A percentile compares a stretch with the other conserved stretches of the same genome.
Conservation (phyloP, 2,113 vertebrate species). For the Chloebia gouldiae region DNA sequence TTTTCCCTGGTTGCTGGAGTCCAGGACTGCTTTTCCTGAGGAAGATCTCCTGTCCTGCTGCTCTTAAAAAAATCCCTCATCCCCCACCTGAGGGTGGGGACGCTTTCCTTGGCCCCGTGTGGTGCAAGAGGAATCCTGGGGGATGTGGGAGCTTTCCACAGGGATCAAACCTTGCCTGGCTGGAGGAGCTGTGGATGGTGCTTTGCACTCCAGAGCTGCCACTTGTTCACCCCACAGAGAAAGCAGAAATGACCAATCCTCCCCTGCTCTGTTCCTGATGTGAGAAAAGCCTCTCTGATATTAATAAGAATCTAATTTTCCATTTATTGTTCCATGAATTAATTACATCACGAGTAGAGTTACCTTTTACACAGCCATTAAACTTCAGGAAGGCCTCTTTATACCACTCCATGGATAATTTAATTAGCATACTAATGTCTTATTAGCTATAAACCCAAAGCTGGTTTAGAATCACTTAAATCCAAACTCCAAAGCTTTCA, state of each 20-base stretch:
- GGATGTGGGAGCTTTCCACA: neutral
- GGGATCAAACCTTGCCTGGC: neutral
- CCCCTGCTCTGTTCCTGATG: neutral
- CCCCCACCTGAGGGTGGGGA: neutral
- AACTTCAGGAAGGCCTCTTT: conserved; percentile 73
- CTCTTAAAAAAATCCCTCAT: neutral
- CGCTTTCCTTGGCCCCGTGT: neutral
- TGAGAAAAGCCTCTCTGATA: conserved; percentile 60
- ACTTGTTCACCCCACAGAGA: accelerated
- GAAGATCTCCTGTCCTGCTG: neutral
- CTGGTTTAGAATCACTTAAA: conserved; percentile 65
- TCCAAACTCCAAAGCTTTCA: conserved; percentile 53
- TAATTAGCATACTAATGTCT: conserved; percentile 73
- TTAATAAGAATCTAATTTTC: conserved; percentile 74
- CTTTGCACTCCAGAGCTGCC: neutral
- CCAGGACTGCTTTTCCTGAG: neutral
- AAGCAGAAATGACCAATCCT: conserved; percentile 15
- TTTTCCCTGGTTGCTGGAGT: neutral
- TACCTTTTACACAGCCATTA: conserved; percentile 74
- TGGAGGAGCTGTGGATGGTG: neutral
- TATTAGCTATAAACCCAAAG: conserved; percentile 67
- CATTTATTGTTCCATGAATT: conserved; percentile 76
- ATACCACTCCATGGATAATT: conserved; percentile 72
- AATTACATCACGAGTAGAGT: conserved; percentile 68
- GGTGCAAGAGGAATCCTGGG: neutral